A percentile compares a stretch with the other conserved stretches of the same genome.
Evolutionary conservation across 2,888 invertebrate species (phyloP).

Genomic region (Scaptomyza caliginosa): DNA sequence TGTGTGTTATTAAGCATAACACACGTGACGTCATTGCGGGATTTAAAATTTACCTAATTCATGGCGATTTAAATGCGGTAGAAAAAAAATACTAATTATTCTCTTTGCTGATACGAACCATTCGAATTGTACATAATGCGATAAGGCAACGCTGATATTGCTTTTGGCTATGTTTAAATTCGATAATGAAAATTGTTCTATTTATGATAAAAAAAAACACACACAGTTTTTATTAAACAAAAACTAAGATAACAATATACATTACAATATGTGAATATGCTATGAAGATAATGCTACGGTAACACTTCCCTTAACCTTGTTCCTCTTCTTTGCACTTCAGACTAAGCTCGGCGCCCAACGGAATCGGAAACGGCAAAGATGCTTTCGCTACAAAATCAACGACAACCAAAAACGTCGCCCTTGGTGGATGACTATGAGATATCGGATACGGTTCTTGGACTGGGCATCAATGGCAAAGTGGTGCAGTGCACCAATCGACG

Average conservation of each 20-base stretch:
- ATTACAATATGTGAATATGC: not conserved
- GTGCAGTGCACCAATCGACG: constrained; percentile 94
- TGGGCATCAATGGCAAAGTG: constrained; percentile 99
- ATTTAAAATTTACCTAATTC: constrained; percentile 5
- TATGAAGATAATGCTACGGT: not conserved
- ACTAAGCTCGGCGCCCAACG: constrained; percentile 5
- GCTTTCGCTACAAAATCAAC: constrained; percentile 74
- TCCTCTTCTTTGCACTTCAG: not conserved
- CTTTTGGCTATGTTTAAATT: not conserved
- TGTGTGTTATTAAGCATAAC: constrained; percentile 23
- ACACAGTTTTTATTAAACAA: not conserved
- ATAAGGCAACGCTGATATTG: not conserved
- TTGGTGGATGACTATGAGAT: constrained; percentile 96
- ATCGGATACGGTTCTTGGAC: constrained; percentile 95
- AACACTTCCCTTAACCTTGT: not conserved
- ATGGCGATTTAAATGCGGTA: not conserved
- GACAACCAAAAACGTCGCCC: constrained; percentile 89
- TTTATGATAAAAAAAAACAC: not conserved
- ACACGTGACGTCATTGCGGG: constrained; percentile 47
- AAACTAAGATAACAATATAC: not conserved
- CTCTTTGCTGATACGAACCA: not conserved
- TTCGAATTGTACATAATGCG: constrained; percentile 3
- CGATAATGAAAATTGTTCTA: not conserved
- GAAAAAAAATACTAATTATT: not conserved
- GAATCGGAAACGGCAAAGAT: constrained; percentile 20